These are phyloP conservation scores for Poecilia gillii DNA, from an alignment of 2,797 vertebrate species.

Conservation along the genomic window DNA sequence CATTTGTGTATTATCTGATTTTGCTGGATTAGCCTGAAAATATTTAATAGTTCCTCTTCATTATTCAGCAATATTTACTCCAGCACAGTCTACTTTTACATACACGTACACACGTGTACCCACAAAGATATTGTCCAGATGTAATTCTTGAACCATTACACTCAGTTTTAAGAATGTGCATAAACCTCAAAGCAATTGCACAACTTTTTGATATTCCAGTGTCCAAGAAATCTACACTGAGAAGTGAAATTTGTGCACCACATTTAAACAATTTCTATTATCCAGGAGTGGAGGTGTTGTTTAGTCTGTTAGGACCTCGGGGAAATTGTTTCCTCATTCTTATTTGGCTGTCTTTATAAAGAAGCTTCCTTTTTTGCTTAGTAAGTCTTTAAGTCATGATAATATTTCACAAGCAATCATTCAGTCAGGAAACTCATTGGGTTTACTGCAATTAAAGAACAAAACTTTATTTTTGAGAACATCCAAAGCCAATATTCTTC, in stretches of 20 bases:
- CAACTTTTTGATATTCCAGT: not conserved
- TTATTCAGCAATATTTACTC: not conserved
- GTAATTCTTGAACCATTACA: not conserved
- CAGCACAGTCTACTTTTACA: not conserved
- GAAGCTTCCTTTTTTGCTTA: no score
- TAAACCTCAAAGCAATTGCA: not conserved
- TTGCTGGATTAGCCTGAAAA: not conserved
- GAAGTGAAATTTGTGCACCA: not conserved
- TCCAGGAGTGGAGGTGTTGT: not conserved
- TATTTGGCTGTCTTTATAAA: no score
- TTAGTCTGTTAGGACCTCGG: not conserved
- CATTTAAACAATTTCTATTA: not conserved
- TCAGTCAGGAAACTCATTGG: not conserved
- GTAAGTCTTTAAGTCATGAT: not conserved
- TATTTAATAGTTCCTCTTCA: not conserved
- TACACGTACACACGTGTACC: not conserved
- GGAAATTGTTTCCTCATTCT: no score
- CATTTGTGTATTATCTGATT: not conserved
- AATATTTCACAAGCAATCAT: not conserved
- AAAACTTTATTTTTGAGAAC: not conserved
- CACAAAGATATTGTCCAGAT: not conserved
- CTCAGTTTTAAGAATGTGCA: not conserved
- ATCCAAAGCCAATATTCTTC: not conserved
- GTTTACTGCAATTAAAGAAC: not conserved
- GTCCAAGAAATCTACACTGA: not conserved